These are phyloP conservation scores for Drosophila kurseongensis DNA, from an alignment of 1,140 invertebrate genomes.

Conservation along the genomic window DNA sequence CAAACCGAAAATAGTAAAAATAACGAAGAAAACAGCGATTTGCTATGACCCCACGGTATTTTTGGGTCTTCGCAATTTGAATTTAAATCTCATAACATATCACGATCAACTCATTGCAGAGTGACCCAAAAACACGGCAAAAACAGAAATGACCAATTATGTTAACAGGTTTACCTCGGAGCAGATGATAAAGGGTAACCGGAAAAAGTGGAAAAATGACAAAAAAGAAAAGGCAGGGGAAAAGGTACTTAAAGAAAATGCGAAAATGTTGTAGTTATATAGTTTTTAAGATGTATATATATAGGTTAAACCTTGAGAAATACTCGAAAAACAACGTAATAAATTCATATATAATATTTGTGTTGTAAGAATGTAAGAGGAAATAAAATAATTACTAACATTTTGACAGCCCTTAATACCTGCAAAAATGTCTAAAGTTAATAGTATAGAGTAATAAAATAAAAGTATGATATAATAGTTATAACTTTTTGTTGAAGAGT, in stretches of 20 bases:
- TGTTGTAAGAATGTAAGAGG: too few species aligned
- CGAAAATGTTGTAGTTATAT: background rate
- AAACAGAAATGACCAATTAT: conserved; percentile 37
- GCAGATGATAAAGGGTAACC: conserved; percentile 30
- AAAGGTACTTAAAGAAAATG: background rate
- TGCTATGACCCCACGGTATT: conserved; percentile 45
- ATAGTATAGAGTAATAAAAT: too few species aligned
- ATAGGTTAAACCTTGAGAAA: too few species aligned
- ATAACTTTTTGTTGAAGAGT: too few species aligned
- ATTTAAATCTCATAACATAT: conserved; percentile 75
- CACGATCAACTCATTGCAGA: conserved; percentile 64
- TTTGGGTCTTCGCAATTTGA: conserved; percentile 57
- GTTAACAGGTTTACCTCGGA: conserved; percentile 35
- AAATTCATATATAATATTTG: too few species aligned
- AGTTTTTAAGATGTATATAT: too few species aligned
- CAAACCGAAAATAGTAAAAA: conserved; percentile 21
- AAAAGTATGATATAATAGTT: too few species aligned
- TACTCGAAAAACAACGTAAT: too few species aligned
- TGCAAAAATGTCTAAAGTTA: too few species aligned
- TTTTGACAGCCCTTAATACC: too few species aligned
- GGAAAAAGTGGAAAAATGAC: conserved; percentile 33
- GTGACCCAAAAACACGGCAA: conserved; percentile 65
- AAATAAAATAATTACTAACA: too few species aligned
- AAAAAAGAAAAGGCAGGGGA: conserved; percentile 3
- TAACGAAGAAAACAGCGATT: conserved; percentile 13